phyloP scores from a whole-genome alignment of 2,888 invertebrate species.

The Micoletzkya japonica region DNA sequence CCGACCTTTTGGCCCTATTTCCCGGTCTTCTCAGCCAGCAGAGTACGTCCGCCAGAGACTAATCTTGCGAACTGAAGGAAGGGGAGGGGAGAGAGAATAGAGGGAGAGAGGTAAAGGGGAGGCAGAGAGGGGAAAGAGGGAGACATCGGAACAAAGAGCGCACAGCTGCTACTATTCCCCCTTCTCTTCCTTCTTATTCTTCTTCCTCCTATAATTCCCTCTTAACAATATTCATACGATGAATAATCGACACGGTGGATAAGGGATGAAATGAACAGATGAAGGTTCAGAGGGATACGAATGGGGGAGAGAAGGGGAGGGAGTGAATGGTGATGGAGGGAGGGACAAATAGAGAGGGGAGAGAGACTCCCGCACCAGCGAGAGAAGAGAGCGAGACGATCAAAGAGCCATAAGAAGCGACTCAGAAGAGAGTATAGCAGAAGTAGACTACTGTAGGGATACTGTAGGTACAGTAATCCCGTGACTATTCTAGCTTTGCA shows the following conservation, averaged over 20 bases:
- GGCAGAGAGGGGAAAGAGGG: not conserved
- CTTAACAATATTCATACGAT: no score
- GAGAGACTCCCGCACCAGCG: not conserved
- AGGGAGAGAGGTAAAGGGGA: constrained; percentile 2
- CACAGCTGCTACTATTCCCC: not conserved
- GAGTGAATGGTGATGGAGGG: not conserved
- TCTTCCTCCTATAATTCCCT: not conserved
- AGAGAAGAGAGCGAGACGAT: not conserved
- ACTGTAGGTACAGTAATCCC: no score
- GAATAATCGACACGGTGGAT: no score
- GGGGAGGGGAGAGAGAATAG: constrained; percentile 2
- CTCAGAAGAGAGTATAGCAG: no score
- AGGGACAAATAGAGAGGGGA: not conserved
- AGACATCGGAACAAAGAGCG: not conserved
- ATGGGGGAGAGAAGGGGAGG: not conserved
- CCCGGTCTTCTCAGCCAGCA: no score
- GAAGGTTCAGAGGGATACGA: not conserved
- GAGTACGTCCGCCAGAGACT: no score
- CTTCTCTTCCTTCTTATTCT: not conserved
- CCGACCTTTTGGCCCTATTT: no score
- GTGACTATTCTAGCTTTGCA: no score
- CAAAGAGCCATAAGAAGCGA: not conserved
- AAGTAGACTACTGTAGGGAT: no score
- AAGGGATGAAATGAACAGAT: no score
- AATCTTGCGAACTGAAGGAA: no score